These are phyloP conservation scores for Drosophila oshimai DNA, from an alignment of 1,140 invertebrate genomes.

Conservation along the genomic window DNA sequence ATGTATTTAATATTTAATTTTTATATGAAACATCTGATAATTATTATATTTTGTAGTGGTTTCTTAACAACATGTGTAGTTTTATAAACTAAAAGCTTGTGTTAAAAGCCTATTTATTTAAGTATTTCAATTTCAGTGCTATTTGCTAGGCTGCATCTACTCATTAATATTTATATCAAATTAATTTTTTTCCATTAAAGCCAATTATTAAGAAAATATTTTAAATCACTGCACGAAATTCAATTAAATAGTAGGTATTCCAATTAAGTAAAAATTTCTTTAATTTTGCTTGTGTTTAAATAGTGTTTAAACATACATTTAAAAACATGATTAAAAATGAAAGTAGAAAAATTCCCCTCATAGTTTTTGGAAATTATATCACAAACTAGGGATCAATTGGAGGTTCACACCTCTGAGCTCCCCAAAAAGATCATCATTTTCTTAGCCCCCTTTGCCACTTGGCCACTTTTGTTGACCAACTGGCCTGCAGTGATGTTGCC, in stretches of 20 bases:
- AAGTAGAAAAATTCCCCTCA: too few species aligned
- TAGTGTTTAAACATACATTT: too few species aligned
- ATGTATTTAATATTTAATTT: too few species aligned
- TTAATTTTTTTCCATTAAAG: not conserved
- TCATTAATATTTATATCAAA: not conserved
- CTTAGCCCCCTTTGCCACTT: conserved; percentile 32
- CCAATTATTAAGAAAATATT: not conserved
- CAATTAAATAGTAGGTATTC: too few species aligned
- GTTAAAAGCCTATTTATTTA: not conserved
- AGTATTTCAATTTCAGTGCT: not conserved
- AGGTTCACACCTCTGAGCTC: not conserved
- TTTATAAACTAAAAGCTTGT: too few species aligned
- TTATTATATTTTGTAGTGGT: too few species aligned
- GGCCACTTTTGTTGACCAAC: conserved; percentile 33
- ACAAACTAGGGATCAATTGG: not conserved
- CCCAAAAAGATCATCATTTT: conserved; percentile 12
- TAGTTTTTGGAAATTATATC: conserved; percentile 3
- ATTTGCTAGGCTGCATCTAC: not conserved
- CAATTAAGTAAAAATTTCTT: not conserved
- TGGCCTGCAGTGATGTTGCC: conserved; percentile 29
- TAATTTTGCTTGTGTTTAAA: too few species aligned
- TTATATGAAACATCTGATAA: too few species aligned
- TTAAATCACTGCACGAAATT: not conserved
- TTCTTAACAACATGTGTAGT: too few species aligned
- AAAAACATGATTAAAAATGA: too few species aligned